Conservation (phyloP, 2,888 invertebrate genomes). For the Hedya salicella region DNA sequence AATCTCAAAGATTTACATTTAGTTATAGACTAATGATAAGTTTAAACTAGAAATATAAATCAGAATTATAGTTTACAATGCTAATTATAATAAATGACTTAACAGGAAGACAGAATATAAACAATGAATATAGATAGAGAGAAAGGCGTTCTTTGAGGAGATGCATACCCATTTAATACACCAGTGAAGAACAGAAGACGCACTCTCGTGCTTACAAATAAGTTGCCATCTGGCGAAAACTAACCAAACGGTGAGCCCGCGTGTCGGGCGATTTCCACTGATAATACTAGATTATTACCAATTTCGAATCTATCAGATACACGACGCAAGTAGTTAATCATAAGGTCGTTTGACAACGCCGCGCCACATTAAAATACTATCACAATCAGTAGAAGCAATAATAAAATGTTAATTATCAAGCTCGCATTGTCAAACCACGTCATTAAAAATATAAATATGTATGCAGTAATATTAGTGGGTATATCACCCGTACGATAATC, state of each 20-base stretch:
- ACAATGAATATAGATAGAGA: slow-evolving; percentile 10
- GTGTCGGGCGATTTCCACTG: slow-evolving; percentile 59
- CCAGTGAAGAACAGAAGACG: slow-evolving; percentile 64
- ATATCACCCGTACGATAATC: slow-evolving; percentile 23
- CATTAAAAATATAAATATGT: slow-evolving; percentile 20
- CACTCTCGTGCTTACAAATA: slow-evolving; percentile 75
- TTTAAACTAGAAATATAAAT: slow-evolving; percentile 16
- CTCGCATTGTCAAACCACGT: slow-evolving; percentile 36
- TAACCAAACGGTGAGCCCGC: slow-evolving; percentile 61
- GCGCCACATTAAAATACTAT: slow-evolving; percentile 49
- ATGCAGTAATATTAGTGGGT: slow-evolving; percentile 21
- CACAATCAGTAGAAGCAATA: slow-evolving; percentile 44
- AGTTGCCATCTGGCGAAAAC: slow-evolving; percentile 62
- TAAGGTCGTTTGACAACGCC: slow-evolving; percentile 49
- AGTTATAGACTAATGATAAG: slow-evolving; percentile 10
- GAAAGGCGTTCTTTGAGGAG: slow-evolving; percentile 18
- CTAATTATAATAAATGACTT: slow-evolving; percentile 27
- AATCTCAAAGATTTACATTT: slow-evolving; percentile 22
- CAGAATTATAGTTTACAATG: slow-evolving; percentile 26
- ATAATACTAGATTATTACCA: slow-evolving; percentile 72
- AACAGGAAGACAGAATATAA: slow-evolving; percentile 21
- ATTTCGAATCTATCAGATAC: slow-evolving; percentile 83
- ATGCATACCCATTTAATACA: slow-evolving; percentile 68
- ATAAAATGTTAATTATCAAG: slow-evolving; percentile 37
- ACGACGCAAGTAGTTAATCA: slow-evolving; percentile 54